Base-by-base conservation (phyloP, 1,140 invertebrate genomes). In the Trypoxylus dichotomus region DNA sequence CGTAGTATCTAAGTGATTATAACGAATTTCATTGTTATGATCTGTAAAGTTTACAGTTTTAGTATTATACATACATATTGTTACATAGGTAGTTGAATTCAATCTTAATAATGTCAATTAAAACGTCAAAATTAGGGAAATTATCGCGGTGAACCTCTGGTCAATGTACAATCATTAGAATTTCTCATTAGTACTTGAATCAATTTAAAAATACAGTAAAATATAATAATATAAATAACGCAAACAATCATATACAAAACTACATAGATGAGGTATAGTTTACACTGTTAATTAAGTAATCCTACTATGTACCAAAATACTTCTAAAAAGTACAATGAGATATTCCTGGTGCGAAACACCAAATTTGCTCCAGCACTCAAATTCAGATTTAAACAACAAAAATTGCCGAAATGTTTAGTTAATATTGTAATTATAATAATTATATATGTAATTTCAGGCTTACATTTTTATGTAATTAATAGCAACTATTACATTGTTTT, bases 101-200 rank as follows among this genome's bases (percentile, higher is more conserved):
- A 63, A 63, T 63, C 60, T 63, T 63, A 19, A 63, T 63, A 58
- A 63, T 63, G 60, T 63, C 60, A 63, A 63, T 63, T 63, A 63
- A 63, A 63, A 21, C 60, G 60, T 63, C 19, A 63, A 63, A 21
- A 63, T 63, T 63, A 63, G 60, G 60, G 60, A 63, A 63, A 63
- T 27, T 63, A 63, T 63, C 60, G 19, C 10, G 6, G 19, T 24
- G 60, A 63, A 63, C 60, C 60, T 63, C 60, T 63, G 60, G 60
- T 63, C 60, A 19, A 63, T 63, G 60, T 63, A 63, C 60, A 63
- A 63, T 63, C 60, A 63, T 63, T 63, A 63, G 60, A 63, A 6
- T 24, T 21, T 27, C 21, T 27, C 19, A 27, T 24, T 63, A 63
- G 25, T 63, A 63, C 13, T 63, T 24, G 60, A 63, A 27, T 37